phyloP scores from a whole-genome alignment of 2,797 vertebrate genomes.

The Hemibagrus guttatus region DNA sequence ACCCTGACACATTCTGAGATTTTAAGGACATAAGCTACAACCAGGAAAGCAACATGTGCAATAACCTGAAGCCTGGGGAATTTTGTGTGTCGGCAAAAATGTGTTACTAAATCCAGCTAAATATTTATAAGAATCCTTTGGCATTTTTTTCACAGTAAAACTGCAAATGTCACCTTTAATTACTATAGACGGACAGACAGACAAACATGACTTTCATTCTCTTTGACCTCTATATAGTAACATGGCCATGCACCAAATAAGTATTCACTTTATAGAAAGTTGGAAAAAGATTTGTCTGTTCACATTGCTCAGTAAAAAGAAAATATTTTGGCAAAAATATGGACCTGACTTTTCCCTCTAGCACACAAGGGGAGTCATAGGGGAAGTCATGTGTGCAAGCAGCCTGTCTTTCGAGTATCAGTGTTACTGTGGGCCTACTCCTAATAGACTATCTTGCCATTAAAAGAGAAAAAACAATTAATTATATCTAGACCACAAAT shows the following conservation, averaged over 20 bases:
- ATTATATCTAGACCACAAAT: neutral
- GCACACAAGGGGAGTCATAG: neutral
- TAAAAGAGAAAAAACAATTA: neutral
- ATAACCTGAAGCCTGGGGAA: neutral
- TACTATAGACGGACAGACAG: no score
- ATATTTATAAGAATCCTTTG: no score
- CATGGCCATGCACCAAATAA: no score
- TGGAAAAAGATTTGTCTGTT: no score
- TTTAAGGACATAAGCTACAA: neutral
- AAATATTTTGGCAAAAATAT: neutral
- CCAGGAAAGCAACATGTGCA: neutral
- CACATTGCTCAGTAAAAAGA: no score
- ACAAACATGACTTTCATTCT: no score
- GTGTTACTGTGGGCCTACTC: neutral
- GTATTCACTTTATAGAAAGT: no score
- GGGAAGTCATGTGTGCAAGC: neutral
- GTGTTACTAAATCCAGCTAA: no score
- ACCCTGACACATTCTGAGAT: neutral
- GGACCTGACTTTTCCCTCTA: neutral
- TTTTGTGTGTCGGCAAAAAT: neutral
- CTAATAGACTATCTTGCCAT: neutral
- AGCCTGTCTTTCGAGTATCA: neutral
- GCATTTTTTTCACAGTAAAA: no score
- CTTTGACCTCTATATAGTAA: no score
- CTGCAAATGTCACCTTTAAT: no score